A percentile compares a stretch with the other conserved stretches of the same genome.
Evolutionary conservation across 30 jellyfish, hydroid and myxozoan genomes (phyloP).

Genomic region (Cassiopea xamachana): DNA sequence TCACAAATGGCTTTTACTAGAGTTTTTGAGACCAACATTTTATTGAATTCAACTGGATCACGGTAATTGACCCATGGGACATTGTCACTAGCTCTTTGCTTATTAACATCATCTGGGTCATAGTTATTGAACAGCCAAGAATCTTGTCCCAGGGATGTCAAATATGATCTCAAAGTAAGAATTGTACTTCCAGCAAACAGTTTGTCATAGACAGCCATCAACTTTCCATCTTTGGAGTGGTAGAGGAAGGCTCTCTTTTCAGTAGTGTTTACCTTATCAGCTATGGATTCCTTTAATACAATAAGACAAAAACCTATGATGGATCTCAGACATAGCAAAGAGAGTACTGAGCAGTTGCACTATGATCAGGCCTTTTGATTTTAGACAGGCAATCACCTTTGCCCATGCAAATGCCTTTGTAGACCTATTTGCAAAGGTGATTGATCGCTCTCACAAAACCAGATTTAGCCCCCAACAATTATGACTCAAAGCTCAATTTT

Average conservation of each 20-base stretch:
- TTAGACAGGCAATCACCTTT: too few relatives aligned
- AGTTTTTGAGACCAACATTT: slow-evolving; percentile 49
- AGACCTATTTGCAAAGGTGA: too few relatives aligned
- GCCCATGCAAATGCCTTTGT: too few relatives aligned
- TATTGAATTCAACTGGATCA: slow-evolving; percentile 63
- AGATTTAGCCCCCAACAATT: too few relatives aligned
- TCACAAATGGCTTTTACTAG: slow-evolving; percentile 70
- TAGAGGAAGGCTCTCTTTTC: slow-evolving; percentile 60
- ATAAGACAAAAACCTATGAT: neutral
- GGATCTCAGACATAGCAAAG: neutral
- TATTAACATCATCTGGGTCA: slow-evolving; percentile 69
- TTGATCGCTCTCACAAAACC: too few relatives aligned
- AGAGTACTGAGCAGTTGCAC: too few relatives aligned
- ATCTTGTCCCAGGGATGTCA: slow-evolving; percentile 75
- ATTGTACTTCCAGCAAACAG: slow-evolving; percentile 61
- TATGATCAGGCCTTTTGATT: too few relatives aligned
- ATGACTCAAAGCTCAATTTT: too few relatives aligned
- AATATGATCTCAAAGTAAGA: slow-evolving; percentile 59
- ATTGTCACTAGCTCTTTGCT: slow-evolving; percentile 65
- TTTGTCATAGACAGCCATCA: slow-evolving; percentile 77
- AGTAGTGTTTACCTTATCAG: slow-evolving; percentile 69
- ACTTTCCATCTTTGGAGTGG: slow-evolving; percentile 60
- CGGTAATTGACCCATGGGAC: slow-evolving; percentile 85
- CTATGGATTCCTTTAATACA: slow-evolving; percentile 21
- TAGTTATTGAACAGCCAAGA: slow-evolving; percentile 81